Evolutionary conservation across 2,797 vertebrate genomes (phyloP), one percentile per base, ranked within the genome.

Genomic region (Esox masquinongy): DNA sequence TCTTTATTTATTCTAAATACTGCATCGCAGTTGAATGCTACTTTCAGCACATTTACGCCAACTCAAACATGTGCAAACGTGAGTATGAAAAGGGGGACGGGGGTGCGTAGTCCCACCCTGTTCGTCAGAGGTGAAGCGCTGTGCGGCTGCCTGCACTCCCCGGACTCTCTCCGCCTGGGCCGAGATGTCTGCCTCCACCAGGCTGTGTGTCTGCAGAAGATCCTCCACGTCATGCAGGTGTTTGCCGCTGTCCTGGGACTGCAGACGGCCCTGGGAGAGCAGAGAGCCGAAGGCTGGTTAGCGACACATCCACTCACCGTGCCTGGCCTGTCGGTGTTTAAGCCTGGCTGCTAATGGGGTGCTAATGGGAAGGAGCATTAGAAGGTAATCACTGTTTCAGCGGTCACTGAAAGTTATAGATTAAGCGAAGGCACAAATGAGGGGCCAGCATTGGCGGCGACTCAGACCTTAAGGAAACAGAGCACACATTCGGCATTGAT

Each of bases 181-280:
- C 0, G 96, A 94, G 19, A 97, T 96, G 84, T 99, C 97, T 0
- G 97, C 96, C 80, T 99, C 97, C 73, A 99, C 97, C 86, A 99
- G 92, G 4, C 88, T 94, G 49, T 98, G 97, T 66, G 95, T 95
- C 94, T 99, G 97, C 56, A 98, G 94, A 9, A 99, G 91, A 76
- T 98, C 97, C 73, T 98, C 95, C 75, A 99, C 97, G 0, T 96
- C 97, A 0, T 95, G 95, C 81, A 99, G 92, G 87, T 99, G 97
- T 91, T 96, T 97, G 66, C 97, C 97, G 47, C 94, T 92, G 83
- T 98, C 97, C 83, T 95, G 97, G 29, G 96, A 97, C 91, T 95
- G 97, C 75, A 98, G 91, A 49, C 96, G 96, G 72, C 93, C 88
- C 97, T 99, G 91, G 4, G 77, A 5, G 74, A 79, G 59, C 74